Percentiles rank a stretch among this genome's conserved stretches.
Evolutionary conservation across 2,113 vertebrate species (phyloP).

Genomic region (Pimephales promelas): DNA sequence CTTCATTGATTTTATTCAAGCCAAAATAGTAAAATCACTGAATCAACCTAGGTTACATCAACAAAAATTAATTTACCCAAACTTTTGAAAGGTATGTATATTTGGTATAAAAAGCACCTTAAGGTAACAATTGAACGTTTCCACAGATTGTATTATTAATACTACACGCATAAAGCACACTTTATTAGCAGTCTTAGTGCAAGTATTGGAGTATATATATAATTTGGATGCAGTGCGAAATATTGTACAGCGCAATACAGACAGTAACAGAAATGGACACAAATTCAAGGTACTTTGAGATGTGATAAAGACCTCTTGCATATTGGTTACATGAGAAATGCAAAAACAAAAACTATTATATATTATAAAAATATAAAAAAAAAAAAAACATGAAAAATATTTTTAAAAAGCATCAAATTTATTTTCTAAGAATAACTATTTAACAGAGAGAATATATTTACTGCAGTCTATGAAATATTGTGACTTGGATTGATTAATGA

Average conservation of each 20-base stretch:
- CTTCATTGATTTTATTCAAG: not conserved
- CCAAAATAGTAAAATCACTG: not conserved
- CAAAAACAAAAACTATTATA: not conserved
- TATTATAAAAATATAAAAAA: not conserved
- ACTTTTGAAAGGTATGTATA: no score
- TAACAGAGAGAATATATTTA: not conserved
- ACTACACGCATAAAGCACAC: no score
- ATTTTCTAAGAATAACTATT: slow-evolving; percentile 1
- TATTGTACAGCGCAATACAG: not conserved
- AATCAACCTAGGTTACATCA: not conserved
- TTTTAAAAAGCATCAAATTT: not conserved
- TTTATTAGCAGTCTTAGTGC: not conserved
- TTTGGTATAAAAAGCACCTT: no score
- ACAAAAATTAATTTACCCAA: not conserved
- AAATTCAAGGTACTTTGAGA: not conserved
- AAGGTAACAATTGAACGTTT: not conserved
- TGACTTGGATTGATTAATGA: not conserved
- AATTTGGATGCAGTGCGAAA: not conserved
- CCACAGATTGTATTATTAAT: not conserved
- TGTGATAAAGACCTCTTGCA: not conserved
- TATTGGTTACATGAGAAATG: not conserved
- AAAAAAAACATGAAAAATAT: not conserved
- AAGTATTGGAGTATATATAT: not conserved
- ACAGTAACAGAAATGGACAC: not conserved
- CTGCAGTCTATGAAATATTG: not conserved